Base-by-base conservation (phyloP, 2,113 vertebrate genomes). In the Lontra canadensis region DNA sequence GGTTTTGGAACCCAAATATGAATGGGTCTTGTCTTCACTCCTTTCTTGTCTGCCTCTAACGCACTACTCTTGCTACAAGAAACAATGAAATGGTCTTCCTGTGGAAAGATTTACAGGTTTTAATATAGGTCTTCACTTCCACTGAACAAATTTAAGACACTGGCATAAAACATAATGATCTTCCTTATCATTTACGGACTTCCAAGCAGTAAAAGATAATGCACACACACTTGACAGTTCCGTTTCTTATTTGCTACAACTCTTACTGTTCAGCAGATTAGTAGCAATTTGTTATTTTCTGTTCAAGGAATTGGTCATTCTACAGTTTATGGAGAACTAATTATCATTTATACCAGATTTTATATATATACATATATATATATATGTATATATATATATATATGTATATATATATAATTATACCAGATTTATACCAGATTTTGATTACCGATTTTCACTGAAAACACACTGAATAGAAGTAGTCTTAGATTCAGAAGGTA, bases 221-320 rank as follows among this genome's bases (percentile, higher is more conserved):
- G 18, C 7, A 78, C 31, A 2, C 61, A 57, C 3, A 69, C 4
- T 29, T 57, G 42, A 55, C 65, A 71, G 39, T 63, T 76, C 29
- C 34, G 18, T 59, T 61, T 94, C 49, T 93, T 84, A 80, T 47
- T 42, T 96, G 55, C 52, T 94, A 25, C 36, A 59, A 79, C 57
- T 29, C 52, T 96, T 23, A 47, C 39, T 44, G 2, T 63, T 84
- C 34, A 71, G 42, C 55, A 88, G 34, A 82, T 31, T 29, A 0
- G 31, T 85, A 36, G 47, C 44, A 67, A 81, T 93, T 95, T 96
- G 3, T 73, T 84, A 57, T 86, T 96, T 95, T 92, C 52, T 90
- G 76, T 71, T 88, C 8, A 69, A 26, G 29, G 63, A 84, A 88
- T 65, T 73, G 81, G 29, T 2, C 21, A 96, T 97, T 74, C 74